Evolutionary conservation across 1,140 invertebrate species (phyloP).

Genomic region (Stegodyphus dumicola): DNA sequence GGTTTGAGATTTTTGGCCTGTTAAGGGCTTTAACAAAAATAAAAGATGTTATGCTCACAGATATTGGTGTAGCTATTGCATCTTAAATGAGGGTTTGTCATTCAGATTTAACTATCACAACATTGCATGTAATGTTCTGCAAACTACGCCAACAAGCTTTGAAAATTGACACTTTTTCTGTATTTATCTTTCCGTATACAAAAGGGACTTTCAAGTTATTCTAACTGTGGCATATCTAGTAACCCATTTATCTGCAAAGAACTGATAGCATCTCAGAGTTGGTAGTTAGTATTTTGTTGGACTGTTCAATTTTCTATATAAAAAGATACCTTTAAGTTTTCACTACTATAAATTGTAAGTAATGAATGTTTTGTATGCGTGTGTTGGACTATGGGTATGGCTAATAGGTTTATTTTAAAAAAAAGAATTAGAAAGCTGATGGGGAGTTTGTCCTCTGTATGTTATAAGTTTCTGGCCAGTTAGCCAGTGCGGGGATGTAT

Average conservation of each 20-base stretch:
- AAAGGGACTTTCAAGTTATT: conserved; percentile 42
- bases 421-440: conserved; percentile 23
- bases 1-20: conserved; percentile 23
- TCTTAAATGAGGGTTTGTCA: conserved; percentile 30
- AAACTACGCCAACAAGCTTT: conserved; percentile 40
- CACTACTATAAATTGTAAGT: conserved; percentile 32
- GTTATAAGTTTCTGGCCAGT: conserved; percentile 20
- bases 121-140: conserved; percentile 48
- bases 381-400: too few relatives aligned
- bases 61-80: conserved; percentile 31
- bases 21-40: not conserved
- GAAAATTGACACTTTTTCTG: conserved; percentile 30
- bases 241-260: conserved; percentile 47
- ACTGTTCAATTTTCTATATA: conserved; percentile 55
- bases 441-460: not conserved
- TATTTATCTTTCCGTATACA: conserved; percentile 46
- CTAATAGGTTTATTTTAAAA: not conserved
- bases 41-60: conserved; percentile 17
- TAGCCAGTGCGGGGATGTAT: conserved; percentile 2
- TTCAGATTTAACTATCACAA: conserved; percentile 40
- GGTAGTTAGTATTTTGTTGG: conserved; percentile 57
- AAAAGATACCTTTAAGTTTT: conserved; percentile 40
- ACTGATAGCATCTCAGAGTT: conserved; percentile 51
- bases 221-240: conserved; percentile 55
- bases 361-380: conserved; percentile 51